Evolutionary conservation across 2,888 invertebrate species (phyloP), one percentile per base, ranked within the genome.

Genomic region (Ormyrus rosae): DNA sequence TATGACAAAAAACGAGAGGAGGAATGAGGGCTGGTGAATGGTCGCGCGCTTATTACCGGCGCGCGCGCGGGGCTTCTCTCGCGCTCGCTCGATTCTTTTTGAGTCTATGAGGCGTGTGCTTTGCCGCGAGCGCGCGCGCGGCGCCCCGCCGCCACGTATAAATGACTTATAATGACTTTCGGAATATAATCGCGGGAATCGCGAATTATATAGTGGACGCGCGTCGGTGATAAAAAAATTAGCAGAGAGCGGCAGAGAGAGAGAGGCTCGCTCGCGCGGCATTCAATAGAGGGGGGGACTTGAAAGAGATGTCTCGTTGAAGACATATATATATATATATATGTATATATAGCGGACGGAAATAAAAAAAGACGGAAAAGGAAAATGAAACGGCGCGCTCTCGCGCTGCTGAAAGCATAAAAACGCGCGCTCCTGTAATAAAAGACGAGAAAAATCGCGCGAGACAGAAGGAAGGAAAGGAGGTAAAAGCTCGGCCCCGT

Each of bases 151-250:
- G 34, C 83, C 85, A 55, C 45, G 10, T 61, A 55, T 72, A 67
- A 86, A 88, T 85, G 85, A 87, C 86, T 86, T 85, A 83, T 85
- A 88, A 87, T 87, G 87, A 87, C 85, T 86, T 81, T 86, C 84
- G 84, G 83, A 86, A 87, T 70, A 86, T 73, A 74, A 65, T 64
- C 50, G 34, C 11, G 60, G 34, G 51, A 86, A 88, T 86, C 83
- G 84, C 83, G 81, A 85, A 83, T 74, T 75, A 82, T 81, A 84
- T 61, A 77, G 70, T 79, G 83, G 80, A 67, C 78, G 80, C 75
- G 82, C 82, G 80, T 78, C 74, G 83, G 73, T 83, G 83, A 78
- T 63, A 72, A 81, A 72, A 76, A 76, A 77, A 72, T 80, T 77
- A 80, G 68, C 76, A 56, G 6, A 68, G 67, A 75, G 64, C 81